Evolutionary conservation across 2,888 invertebrate genomes (phyloP).

Genomic region (Caenorhabditis sp.): DNA sequence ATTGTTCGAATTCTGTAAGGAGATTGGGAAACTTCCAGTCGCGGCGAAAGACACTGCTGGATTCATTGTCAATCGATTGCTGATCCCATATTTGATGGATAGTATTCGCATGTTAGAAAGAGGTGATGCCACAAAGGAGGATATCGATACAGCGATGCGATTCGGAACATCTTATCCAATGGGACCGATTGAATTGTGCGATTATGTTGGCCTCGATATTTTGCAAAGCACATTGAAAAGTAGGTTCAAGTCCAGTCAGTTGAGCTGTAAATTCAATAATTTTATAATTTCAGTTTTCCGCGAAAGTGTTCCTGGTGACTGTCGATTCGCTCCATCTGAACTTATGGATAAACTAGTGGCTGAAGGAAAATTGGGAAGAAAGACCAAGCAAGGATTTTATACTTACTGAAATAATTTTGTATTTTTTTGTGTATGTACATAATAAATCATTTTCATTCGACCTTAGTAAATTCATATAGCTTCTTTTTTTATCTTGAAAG

Average conservation of each 20-base stretch:
- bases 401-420: constrained; percentile 74
- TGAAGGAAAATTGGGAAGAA: constrained; percentile 83
- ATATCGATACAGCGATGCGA: constrained; percentile 79
- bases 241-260: no score
- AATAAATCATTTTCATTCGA: background rate
- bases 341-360: constrained; percentile 79
- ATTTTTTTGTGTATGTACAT: background rate
- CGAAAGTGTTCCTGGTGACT: constrained; percentile 54
- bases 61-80: constrained; percentile 86
- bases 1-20: constrained; percentile 83
- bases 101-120: constrained; percentile 75
- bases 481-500: no score
- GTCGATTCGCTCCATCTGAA: constrained; percentile 63
- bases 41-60: constrained; percentile 91
- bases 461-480: no score
- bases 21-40: constrained; percentile 84
- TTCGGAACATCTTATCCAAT: constrained; percentile 78
- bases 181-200: constrained; percentile 86
- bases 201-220: constrained; percentile 85
- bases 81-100: constrained; percentile 85
- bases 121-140: constrained; percentile 78
- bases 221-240: constrained; percentile 80
- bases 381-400: constrained; percentile 85
- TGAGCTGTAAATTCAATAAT: background rate
- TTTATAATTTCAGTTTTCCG: constrained; percentile 48